A percentile compares a stretch with the other conserved stretches of the same genome.
Evolutionary conservation across 2,888 invertebrate genomes (phyloP).

Genomic region (Mayetiola destructor): DNA sequence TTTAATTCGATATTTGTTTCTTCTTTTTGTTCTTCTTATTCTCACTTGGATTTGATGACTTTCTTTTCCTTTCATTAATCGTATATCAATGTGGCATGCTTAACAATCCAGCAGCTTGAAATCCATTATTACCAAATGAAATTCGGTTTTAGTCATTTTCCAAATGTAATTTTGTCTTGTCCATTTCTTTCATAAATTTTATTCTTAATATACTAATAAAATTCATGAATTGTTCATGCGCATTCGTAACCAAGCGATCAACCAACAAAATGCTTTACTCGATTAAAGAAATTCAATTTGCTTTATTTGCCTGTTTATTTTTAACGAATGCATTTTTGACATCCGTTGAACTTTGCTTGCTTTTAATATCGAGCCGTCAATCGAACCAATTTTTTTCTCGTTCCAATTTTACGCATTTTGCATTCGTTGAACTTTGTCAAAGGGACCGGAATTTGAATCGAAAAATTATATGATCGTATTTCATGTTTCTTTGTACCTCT

Average conservation of each 20-base stretch:
- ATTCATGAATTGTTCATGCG: constrained; percentile 1
- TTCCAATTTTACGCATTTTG: too few relatives aligned
- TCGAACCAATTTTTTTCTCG: too few relatives aligned
- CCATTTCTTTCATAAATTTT: constrained; percentile 2
- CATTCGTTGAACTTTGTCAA: too few relatives aligned
- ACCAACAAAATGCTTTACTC: background rate
- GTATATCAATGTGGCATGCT: too few relatives aligned
- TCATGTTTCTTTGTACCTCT: too few relatives aligned
- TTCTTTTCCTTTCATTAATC: background rate
- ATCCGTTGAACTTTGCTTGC: constrained; percentile 1
- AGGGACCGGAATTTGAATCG: too few relatives aligned
- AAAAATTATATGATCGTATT: too few relatives aligned
- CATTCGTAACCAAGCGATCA: background rate
- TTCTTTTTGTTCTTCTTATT: too few relatives aligned
- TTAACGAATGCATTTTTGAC: constrained; percentile 1
- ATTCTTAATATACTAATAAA: constrained; percentile 5
- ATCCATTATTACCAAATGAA: too few relatives aligned
- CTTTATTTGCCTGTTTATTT: constrained; percentile 2
- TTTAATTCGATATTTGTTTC: too few relatives aligned
- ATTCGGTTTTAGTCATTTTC: constrained; percentile 2
- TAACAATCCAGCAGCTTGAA: constrained; percentile 2
- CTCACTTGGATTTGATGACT: background rate
- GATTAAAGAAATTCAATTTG: background rate
- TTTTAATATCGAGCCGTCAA: too few relatives aligned
- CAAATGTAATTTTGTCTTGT: background rate